These are phyloP conservation scores for Arbacia lixula DNA, from an alignment of 53 echinoderm and acorn worm genomes.

Conservation along the genomic window DNA sequence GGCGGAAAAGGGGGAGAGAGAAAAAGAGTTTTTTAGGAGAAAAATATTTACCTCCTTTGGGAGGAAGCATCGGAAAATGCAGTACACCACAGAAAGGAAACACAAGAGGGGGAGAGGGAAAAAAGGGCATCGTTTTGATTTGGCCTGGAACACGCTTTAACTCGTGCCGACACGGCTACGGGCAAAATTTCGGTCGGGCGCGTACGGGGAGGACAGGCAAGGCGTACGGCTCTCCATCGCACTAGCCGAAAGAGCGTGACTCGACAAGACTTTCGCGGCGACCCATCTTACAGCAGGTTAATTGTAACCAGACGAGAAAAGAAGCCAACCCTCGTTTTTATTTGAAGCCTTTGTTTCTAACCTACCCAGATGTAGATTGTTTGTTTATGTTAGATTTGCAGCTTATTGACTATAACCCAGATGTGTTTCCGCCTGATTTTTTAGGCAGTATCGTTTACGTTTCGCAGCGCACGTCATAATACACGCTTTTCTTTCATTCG, in stretches of 20 bases:
- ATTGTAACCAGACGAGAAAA: constrained; percentile 50
- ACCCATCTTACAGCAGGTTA: constrained; percentile 9
- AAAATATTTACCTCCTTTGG: constrained; percentile 30
- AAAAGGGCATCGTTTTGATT: constrained; percentile 29
- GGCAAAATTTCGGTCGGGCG: constrained; percentile 36
- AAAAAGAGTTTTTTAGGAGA: constrained; percentile 9
- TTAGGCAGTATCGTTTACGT: too few species aligned
- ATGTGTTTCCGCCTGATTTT: too few species aligned
- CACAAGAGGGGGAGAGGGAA: background rate
- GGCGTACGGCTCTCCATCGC: constrained; percentile 18
- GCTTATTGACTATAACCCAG: background rate
- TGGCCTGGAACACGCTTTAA: constrained; percentile 31
- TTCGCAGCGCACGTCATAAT: too few species aligned
- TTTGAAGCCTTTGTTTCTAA: constrained; percentile 8
- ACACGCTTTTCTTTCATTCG: too few species aligned
- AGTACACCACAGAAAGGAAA: background rate
- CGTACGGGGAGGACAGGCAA: constrained; percentile 28
- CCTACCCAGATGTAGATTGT: background rate
- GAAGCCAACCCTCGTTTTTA: too few species aligned
- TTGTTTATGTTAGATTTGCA: background rate
- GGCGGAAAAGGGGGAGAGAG: constrained; percentile 11
- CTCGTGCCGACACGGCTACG: constrained; percentile 44
- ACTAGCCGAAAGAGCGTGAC: constrained; percentile 6
- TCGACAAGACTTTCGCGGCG: constrained; percentile 10
- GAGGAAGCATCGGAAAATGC: constrained; percentile 39